A percentile compares a stretch with the other conserved stretches of the same genome.
phyloP scores from a whole-genome alignment of 2,113 vertebrate species.

The Xerus inauris region DNA sequence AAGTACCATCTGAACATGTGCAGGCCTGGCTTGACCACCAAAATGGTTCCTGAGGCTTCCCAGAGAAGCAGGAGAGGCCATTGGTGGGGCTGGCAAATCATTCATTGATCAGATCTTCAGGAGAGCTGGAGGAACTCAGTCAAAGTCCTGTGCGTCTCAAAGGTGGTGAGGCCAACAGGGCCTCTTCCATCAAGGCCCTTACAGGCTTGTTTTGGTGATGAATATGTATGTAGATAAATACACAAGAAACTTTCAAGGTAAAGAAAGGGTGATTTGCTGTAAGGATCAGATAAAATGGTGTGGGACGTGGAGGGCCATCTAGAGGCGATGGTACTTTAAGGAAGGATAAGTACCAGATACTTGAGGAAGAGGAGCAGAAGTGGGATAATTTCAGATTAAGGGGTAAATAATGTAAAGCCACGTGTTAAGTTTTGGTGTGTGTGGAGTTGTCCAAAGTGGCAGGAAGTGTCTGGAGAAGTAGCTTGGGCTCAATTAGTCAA shows the following conservation, averaged over 20 bases:
- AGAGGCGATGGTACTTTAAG: background rate
- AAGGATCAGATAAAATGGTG: background rate
- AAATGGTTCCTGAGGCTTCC: background rate
- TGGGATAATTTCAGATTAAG: background rate
- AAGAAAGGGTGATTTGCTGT: background rate
- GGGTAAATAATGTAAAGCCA: background rate
- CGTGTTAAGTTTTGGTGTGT: background rate
- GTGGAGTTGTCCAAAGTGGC: background rate
- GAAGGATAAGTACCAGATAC: background rate
- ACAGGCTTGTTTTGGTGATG: background rate
- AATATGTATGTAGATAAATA: rapidly evolving
- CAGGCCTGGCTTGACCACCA: background rate
- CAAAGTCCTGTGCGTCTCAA: background rate
- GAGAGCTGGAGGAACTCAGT: background rate
- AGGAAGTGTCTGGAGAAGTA: background rate
- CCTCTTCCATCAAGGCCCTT: background rate
- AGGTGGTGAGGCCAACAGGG: rapidly evolving
- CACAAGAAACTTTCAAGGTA: too few relatives aligned
- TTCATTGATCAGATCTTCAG: background rate
- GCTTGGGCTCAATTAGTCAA: background rate
- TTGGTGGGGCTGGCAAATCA: too few relatives aligned
- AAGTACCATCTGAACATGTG: rapidly evolving
- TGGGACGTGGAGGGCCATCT: background rate
- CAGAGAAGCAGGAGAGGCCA: background rate
- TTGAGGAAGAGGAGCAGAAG: background rate